Conservation (phyloP, 2,113 vertebrate genomes). For the Columbina picui region DNA sequence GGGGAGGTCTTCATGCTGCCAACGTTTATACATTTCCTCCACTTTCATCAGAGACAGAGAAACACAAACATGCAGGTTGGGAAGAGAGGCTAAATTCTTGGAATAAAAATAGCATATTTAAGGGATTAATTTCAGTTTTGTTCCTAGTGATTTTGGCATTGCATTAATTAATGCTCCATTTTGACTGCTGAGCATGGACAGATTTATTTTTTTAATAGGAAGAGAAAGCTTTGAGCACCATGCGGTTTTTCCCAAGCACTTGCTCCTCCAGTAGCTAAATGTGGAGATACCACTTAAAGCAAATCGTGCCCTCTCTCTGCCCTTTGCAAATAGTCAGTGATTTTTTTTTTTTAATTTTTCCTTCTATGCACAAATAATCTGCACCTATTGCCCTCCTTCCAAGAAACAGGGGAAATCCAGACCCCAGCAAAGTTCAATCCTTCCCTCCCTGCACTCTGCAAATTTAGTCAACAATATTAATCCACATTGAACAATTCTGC, state of each 20-base stretch:
- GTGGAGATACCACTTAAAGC: conserved; percentile 39
- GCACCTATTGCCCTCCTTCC: conserved; percentile 8
- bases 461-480: conserved; percentile 69
- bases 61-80: not conserved
- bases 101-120: conserved; percentile 47
- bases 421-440: conserved; percentile 51
- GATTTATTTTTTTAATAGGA: conserved; percentile 65
- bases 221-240: conserved; percentile 53
- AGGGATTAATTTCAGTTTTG: conserved; percentile 53
- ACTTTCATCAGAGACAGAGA: not conserved
- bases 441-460: not conserved
- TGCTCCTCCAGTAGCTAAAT: conserved; percentile 49
- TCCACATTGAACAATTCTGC: conserved; percentile 63
- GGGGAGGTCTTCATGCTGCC: not conserved
- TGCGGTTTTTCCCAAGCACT: conserved; percentile 62
- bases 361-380: conserved; percentile 12
- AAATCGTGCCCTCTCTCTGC: conserved; percentile 36
- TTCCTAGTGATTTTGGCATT: conserved; percentile 32
- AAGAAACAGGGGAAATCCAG: conserved; percentile 38
- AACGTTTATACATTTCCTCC: not conserved
- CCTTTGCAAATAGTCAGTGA: conserved; percentile 20
- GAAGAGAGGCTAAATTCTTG: not conserved
- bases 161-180: conserved; percentile 46
- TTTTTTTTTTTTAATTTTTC: not conserved
- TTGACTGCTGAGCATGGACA: conserved; percentile 16